These are phyloP conservation scores for Drosophila bifasciata DNA, from an alignment of 1,140 invertebrate species.

Conservation along the genomic window DNA sequence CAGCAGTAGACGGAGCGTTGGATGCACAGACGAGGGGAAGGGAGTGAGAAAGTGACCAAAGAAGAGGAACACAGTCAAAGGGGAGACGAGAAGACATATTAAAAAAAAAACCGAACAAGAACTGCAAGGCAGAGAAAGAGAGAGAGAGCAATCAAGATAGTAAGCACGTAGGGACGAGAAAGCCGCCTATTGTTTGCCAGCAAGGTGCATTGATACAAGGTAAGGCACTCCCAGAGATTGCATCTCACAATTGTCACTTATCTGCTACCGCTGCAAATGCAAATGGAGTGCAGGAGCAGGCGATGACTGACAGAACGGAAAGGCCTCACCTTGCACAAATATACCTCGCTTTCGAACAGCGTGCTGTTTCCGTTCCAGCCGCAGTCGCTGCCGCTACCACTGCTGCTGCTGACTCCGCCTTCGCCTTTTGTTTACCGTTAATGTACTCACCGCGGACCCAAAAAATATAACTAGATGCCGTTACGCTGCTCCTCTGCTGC, in stretches of 20 bases:
- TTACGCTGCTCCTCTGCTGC: conserved; percentile 8
- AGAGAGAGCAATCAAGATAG: neutral
- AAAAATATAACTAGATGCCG: conserved; percentile 44
- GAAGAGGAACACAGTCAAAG: too few species aligned
- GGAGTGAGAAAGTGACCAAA: too few species aligned
- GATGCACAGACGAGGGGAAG: neutral
- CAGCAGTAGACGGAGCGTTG: conserved; percentile 20
- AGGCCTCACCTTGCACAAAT: too few species aligned
- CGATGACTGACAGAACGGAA: too few species aligned
- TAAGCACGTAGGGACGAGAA: conserved; percentile 8
- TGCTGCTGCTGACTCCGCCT: neutral
- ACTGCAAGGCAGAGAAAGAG: neutral
- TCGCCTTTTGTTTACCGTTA: conserved; percentile 70
- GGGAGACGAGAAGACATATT: too few species aligned
- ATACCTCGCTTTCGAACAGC: too few species aligned
- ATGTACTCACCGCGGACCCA: conserved; percentile 52
- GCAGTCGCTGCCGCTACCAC: too few species aligned
- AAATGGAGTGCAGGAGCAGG: too few species aligned
- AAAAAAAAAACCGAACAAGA: too few species aligned
- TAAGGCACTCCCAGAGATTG: neutral
- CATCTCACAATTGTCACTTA: too few species aligned
- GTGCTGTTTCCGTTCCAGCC: neutral
- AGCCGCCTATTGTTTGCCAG: conserved; percentile 20
- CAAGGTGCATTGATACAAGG: too few species aligned
- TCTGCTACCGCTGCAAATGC: too few species aligned